Base-by-base conservation (phyloP, 1,140 invertebrate genomes). In the Magallana gigas region DNA sequence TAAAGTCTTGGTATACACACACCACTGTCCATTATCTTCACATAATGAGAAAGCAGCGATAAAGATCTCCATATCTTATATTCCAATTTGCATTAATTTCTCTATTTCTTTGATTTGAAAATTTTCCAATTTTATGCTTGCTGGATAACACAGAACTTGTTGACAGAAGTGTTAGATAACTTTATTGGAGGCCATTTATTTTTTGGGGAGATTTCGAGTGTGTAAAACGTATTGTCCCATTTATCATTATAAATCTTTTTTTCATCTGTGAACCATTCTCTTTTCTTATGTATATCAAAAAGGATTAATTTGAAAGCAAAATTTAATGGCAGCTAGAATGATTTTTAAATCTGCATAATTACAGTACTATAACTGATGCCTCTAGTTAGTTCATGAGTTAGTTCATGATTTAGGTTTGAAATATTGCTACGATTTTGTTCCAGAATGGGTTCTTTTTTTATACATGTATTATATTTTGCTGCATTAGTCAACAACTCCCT, bases 71-170 rank as follows among this genome's bases (percentile, higher is more conserved):
- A 76, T 76, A 76, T 76, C 11, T 76, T 12, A 36, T 76, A 29
- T 29, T 76, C 68, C 8, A 76, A 76, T 76, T 76, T 76, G 23
- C 68, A 29, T 76, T 76, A 76, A 76, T 76, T 76, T 76, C 68
- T 76, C 68, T 29, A 12, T 76, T 76, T 76, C 68, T 76, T 76
- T 76, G 68, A 76, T 76, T 76, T 76, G 11, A 29, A 76, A 76
- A 29, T 48, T 76, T 76, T 76, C 68, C 68, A 76, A 76, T 76
- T 76, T 76, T 76, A 18, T 76, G 68, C 68, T 76, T 76, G 23
- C 68, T 12, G 36, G 68, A 76, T 76, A 29, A 23, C 68, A 76
- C 68, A 12, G 36, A 76, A 29, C 23, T 76, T 76, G 8, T 12
- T 76, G 68, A 76, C 23, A 76, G 68, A 76, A 12, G 36, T 76